Evolutionary conservation across 1,140 invertebrate genomes (phyloP), one percentile per base, ranked within the genome.

Genomic region (Macrosteles quadrilineatus): DNA sequence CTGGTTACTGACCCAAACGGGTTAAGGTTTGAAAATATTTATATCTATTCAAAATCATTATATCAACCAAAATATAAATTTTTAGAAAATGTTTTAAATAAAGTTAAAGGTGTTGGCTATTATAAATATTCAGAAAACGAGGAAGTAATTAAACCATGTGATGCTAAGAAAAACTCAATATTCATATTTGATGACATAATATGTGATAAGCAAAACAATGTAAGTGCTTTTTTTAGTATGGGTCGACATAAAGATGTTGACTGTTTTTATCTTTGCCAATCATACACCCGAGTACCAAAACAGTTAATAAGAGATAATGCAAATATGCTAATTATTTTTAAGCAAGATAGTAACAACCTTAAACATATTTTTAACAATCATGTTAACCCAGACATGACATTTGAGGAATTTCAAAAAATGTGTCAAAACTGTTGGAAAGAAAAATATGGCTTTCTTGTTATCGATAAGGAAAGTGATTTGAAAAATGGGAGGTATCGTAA

Each of bases 171-270:
- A 12, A 79, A 80, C 73, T 76, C 76, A 12, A 36, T 80, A 25
- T 76, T 80, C 64, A 80, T 80, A 45, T 81, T 82, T 59, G 80
- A 82, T 71, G 77, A 82, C 69, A 71, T 81, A 1, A 71, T 75
- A 3, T 79, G 76, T 72, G 77, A 80, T 40, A 78, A 77, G 21
- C 79, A 82, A 77, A 63, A 74, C 74, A 47, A 76, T 81, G 23
- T 67, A 72, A 68, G 74, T 76, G 45, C 79, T 78, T 73, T n/a
- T n/a, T 80, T 80, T 75, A 74, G 73, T 69, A 81, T 79, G 76
- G 77, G 77, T 2, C 57, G 78, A 59, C 79, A 81, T 76, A 76
- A 76, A 25, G 45, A 75, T 43, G 73, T 80, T 25, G 77, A 80
- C 71, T 72, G 71, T 71, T 81, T 81, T 72, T 81, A 79, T 75